Conservation (phyloP, 2,113 vertebrate genomes). For the Pteruthius melanotis region DNA sequence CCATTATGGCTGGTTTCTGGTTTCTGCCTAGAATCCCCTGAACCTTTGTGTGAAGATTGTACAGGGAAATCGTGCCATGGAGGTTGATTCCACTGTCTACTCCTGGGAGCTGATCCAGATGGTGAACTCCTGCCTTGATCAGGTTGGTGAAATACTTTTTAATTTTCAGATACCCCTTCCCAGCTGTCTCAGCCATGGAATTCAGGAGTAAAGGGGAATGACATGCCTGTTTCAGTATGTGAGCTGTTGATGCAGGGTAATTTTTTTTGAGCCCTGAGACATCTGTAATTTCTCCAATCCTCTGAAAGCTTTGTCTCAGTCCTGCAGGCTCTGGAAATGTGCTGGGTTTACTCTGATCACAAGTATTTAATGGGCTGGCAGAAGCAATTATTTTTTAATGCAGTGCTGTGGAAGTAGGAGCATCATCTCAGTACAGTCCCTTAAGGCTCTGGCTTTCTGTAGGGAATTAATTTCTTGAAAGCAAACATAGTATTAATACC, state of each 20-base stretch:
- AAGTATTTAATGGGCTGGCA: not conserved
- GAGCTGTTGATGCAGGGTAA: not conserved
- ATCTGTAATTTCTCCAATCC: not conserved
- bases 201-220: not conserved
- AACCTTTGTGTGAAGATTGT: conserved; percentile 99
- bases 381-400: not conserved
- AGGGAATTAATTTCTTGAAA: not conserved
- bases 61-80: conserved; percentile 95
- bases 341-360: not conserved
- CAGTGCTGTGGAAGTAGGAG: not conserved
- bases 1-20: not conserved
- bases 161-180: not conserved
- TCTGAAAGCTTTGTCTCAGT: not conserved
- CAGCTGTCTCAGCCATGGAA: not conserved
- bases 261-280: not conserved
- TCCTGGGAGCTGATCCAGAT: conserved; percentile 86
- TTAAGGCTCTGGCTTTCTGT: not conserved
- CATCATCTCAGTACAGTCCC: not conserved
- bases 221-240: not conserved
- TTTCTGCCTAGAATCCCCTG: conserved; percentile 86
- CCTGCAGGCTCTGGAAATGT: not conserved
- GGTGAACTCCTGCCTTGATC: conserved; percentile 90
- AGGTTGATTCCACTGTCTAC: conserved; percentile 87
- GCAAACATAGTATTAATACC: not conserved
- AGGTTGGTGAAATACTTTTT: conserved; percentile 74